These are phyloP conservation scores for Neomonachus schauinslandi DNA, from an alignment of 2,113 vertebrate genomes.

Conservation along the genomic window DNA sequence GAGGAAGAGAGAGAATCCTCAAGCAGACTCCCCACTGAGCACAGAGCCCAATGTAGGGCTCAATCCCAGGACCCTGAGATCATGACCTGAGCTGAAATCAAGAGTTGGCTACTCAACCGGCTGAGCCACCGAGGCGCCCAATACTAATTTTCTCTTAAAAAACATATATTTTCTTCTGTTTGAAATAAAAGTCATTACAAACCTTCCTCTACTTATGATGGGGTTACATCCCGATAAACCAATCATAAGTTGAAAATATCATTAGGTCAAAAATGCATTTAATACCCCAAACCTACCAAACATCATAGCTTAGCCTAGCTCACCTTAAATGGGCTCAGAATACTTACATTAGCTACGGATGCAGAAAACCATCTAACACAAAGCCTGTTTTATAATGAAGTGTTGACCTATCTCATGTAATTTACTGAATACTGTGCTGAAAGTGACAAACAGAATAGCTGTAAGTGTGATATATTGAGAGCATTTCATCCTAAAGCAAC, in stretches of 20 bases:
- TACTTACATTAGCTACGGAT: background rate
- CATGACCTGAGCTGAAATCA: background rate
- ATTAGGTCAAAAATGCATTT: background rate
- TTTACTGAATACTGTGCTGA: background rate
- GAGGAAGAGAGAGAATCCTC: background rate
- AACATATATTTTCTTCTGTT: background rate
- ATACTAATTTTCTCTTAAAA: conserved; percentile 38
- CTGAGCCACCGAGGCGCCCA: background rate
- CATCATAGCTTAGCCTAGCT: background rate
- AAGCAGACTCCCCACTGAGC: background rate
- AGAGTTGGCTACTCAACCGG: background rate
- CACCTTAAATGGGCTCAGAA: background rate
- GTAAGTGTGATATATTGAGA: background rate
- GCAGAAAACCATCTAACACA: background rate
- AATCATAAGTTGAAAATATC: background rate
- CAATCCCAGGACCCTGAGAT: background rate
- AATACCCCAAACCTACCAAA: background rate
- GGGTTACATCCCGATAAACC: background rate
- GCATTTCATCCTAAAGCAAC: too few relatives aligned
- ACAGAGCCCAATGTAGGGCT: background rate
- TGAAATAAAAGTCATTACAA: background rate
- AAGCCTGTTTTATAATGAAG: background rate
- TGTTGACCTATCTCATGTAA: background rate
- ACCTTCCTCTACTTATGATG: background rate
- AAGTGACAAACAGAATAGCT: background rate